A percentile compares a stretch with the other conserved stretches of the same genome.
These are phyloP conservation scores for Cynoglossus semilaevis DNA, from an alignment of 2,113 vertebrate species.

Conservation along the genomic window DNA sequence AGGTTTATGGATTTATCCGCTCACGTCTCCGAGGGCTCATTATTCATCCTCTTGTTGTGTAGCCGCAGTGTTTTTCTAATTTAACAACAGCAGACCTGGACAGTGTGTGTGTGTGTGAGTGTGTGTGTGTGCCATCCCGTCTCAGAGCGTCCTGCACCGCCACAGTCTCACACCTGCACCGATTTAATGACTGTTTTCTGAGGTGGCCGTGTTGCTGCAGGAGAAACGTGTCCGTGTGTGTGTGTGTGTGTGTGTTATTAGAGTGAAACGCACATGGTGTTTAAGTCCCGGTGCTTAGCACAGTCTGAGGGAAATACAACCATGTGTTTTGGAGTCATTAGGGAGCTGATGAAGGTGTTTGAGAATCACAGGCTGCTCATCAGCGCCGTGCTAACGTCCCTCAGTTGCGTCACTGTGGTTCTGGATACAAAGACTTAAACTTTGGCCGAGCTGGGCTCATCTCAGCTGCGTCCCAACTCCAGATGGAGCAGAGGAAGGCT, in stretches of 20 bases:
- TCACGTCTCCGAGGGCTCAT: conserved; percentile 17
- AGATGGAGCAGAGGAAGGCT: conserved; percentile 36
- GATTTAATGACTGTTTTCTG: conserved; percentile 78
- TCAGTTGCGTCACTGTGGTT: conserved; percentile 69
- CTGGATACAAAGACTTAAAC: conserved; percentile 63
- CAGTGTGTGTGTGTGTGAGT: conserved; percentile 26
- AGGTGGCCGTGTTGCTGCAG: conserved; percentile 61
- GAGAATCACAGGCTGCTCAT: conserved; percentile 64
- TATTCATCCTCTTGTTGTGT: conserved; percentile 23
- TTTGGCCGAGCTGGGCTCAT: conserved; percentile 52
- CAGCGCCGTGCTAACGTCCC: conserved; percentile 60
- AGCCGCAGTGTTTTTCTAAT: conserved; percentile 8
- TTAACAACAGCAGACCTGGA: conserved; percentile 35
- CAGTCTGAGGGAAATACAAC: conserved; percentile 68
- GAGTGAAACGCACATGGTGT: conserved; percentile 67
- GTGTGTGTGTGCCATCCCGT: conserved; percentile 23
- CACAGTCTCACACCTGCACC: conserved; percentile 69
- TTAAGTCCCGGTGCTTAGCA: conserved; percentile 68
- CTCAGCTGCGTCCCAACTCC: conserved; percentile 44
- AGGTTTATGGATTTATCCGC: conserved; percentile 31
- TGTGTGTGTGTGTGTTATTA: conserved; percentile 71
- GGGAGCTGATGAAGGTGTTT: conserved; percentile 74
- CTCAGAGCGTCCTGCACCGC: conserved; percentile 26
- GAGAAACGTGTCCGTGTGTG: conserved; percentile 46
- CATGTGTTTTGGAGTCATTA: conserved; percentile 77